Conservation (phyloP, 2,888 invertebrate species). For the Villa cingulata region DNA sequence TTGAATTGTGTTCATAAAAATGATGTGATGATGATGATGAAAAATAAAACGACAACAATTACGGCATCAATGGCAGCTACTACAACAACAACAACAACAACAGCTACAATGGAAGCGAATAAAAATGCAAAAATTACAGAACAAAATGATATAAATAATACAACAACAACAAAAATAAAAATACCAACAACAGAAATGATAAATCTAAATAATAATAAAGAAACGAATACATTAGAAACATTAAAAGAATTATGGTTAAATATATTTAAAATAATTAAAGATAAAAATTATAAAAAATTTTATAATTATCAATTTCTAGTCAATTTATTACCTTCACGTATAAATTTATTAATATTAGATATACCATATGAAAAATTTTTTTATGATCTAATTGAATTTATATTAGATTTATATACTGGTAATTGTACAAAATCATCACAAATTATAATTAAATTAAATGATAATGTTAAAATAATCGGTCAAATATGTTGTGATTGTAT, state of each 20-base stretch:
- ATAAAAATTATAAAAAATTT: constrained; percentile 27
- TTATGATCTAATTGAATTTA: constrained; percentile 28
- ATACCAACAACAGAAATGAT: no score
- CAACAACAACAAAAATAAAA: not conserved
- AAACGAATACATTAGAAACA: constrained; percentile 19
- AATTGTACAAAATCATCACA: constrained; percentile 20
- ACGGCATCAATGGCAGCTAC: no score
- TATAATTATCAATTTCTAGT: constrained; percentile 31
- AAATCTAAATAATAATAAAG: constrained; percentile 21
- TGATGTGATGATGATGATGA: no score
- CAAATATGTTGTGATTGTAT: constrained; percentile 29
- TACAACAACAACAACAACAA: no score
- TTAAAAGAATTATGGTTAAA: constrained; percentile 29
- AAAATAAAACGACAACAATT: not conserved
- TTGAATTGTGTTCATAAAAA: constrained; percentile 6
- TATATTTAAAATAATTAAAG: constrained; percentile 26
- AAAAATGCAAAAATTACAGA: no score
- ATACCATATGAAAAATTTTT: constrained; percentile 34
- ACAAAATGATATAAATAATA: no score
- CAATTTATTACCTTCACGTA: constrained; percentile 34
- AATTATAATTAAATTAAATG: constrained; percentile 24
- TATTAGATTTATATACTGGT: constrained; percentile 31
- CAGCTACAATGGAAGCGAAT: no score
- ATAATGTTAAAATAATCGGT: constrained; percentile 24
- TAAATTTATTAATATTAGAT: constrained; percentile 24